Evolutionary conservation across 2,888 invertebrate genomes (phyloP).

Genomic region (Brachynemurus nebulosus): DNA sequence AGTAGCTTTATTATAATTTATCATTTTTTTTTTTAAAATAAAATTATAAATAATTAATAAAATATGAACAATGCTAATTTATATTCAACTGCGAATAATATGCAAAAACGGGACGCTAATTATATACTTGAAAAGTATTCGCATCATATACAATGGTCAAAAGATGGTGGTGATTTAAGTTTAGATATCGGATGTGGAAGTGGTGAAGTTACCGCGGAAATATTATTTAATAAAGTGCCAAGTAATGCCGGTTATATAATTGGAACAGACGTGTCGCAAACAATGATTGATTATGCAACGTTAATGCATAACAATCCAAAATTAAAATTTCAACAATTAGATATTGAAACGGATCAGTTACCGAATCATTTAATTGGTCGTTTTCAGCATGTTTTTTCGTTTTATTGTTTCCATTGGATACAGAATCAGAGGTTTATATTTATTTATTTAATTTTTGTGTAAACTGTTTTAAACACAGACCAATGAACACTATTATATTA

Average conservation of each 20-base stretch:
- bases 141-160: slow-evolving; percentile 40
- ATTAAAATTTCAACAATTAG: slow-evolving; percentile 37
- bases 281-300: slow-evolving; percentile 55
- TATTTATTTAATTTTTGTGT: neutral
- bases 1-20: no score
- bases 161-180: slow-evolving; percentile 34
- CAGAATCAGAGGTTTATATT: slow-evolving; percentile 49
- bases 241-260: slow-evolving; percentile 35
- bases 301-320: slow-evolving; percentile 34
- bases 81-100: slow-evolving; percentile 50
- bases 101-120: slow-evolving; percentile 52
- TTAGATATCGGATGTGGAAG: slow-evolving; percentile 65
- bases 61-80: slow-evolving; percentile 52
- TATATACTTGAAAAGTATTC: slow-evolving; percentile 50
- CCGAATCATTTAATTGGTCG: slow-evolving; percentile 33
- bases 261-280: slow-evolving; percentile 55
- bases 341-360: slow-evolving; percentile 40
- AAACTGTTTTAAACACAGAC: no score
- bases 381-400: slow-evolving; percentile 60
- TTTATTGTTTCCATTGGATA: slow-evolving; percentile 71
- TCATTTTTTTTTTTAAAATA: no score
- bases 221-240: slow-evolving; percentile 47
- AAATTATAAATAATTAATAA: no score
- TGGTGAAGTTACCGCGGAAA: slow-evolving; percentile 51
- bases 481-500: no score